Evolutionary conservation across 2,797 vertebrate genomes (phyloP), one percentile per base, ranked within the genome.

Genomic region (Cetoscarus ocellatus): DNA sequence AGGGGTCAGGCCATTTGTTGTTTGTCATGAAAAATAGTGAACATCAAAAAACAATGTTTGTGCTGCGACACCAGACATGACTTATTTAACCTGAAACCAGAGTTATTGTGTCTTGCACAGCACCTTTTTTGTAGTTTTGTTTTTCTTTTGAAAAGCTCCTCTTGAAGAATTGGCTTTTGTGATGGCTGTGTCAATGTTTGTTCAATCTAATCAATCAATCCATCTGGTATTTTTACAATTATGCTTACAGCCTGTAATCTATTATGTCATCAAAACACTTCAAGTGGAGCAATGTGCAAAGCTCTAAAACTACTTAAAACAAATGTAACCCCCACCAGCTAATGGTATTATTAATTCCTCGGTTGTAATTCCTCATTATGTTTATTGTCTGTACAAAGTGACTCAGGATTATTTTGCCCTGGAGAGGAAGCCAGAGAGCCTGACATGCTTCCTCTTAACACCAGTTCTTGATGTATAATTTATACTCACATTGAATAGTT

Each of bases 401-500:
- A 86, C 89, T 77, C 51, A 18, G 61, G 60, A 68, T 89, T 70
- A 43, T 86, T 85, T 83, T 84, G 82, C 90, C 89, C 86, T 10
- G 72, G 75, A 90, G 91, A n/a, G n/a, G n/a, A n/a, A n/a, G n/a
- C n/a, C n/a, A 91, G 68, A 71, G 79, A 81, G 62, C 86, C 86
- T 81, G 71, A 42, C 58, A 18, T 15, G 75, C 59, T 82, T 83
- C 50, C 45, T 65, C 64, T 79, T 59, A 44, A 75, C 83, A 59
- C 75, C 66, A 47, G 65, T 71, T 65, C 70, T 72, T 84, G 61
- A 83, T 91, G 74, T 91, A 87, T 93, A 92, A 94, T 93, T 91
- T 86, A 93, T 93, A 76, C 86, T 83, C 57, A 71, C 93, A 93
- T 93, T 91, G 88, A 94, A 88, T 65, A 62, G 82, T 84, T 91